Conservation (phyloP, 2,797 vertebrate genomes). For the Enteromius fasciolatus region DNA sequence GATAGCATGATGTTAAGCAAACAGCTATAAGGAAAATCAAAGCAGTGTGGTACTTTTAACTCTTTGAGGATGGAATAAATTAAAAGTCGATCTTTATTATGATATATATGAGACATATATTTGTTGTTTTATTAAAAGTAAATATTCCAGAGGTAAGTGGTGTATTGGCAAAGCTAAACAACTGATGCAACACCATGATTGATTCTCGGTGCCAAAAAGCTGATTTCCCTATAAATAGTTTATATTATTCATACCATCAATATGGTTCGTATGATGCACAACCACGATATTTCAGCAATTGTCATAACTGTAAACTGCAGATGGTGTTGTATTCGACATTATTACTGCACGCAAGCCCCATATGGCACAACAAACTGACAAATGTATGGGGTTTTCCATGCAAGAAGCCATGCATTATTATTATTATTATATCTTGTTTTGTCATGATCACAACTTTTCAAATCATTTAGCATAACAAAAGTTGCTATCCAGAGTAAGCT, state of each 20-base stretch:
- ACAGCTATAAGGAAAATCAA: background rate
- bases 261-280: background rate
- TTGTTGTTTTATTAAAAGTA: background rate
- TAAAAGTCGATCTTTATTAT: background rate
- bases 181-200: background rate
- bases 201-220: background rate
- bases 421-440: background rate
- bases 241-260: background rate
- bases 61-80: background rate
- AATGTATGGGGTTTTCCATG: constrained; percentile 4
- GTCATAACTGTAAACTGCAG: constrained; percentile 5
- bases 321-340: constrained; percentile 4
- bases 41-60: background rate
- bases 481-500: background rate
- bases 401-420: constrained; percentile 4
- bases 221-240: background rate
- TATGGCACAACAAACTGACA: constrained; percentile 3
- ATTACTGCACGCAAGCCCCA: background rate
- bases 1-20: background rate
- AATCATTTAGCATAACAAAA: background rate
- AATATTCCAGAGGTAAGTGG: background rate
- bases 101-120: background rate
- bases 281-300: background rate
- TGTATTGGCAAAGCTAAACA: background rate
- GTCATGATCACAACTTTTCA: background rate